Evolutionary conservation across 2,888 invertebrate genomes (phyloP).

Genomic region (Sabellastarte sp.): DNA sequence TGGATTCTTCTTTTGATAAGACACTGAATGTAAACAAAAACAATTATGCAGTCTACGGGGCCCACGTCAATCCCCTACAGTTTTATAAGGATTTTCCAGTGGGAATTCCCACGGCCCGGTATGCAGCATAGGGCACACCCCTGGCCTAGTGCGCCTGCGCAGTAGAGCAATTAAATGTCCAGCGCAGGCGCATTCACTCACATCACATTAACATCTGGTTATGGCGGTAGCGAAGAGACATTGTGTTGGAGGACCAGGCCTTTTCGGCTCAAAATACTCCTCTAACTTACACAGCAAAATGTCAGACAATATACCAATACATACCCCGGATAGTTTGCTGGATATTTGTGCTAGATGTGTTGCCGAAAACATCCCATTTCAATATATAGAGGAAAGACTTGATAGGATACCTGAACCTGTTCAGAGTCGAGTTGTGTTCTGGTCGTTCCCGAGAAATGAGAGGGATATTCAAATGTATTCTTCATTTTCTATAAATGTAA

Average conservation of each 20-base stretch:
- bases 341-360: slow-evolving; percentile 82
- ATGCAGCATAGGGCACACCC: too few relatives aligned
- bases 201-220: slow-evolving; percentile 15
- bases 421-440: slow-evolving; percentile 81
- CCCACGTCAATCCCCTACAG: too few relatives aligned
- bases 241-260: slow-evolving; percentile 18
- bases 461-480: slow-evolving; percentile 88
- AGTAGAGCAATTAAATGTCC: slow-evolving; percentile 19
- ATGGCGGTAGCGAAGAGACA: slow-evolving; percentile 29
- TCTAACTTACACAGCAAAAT: slow-evolving; percentile 9
- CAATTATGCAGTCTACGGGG: too few relatives aligned
- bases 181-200: slow-evolving; percentile 18
- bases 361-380: slow-evolving; percentile 81
- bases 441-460: slow-evolving; percentile 86
- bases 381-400: slow-evolving; percentile 82
- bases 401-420: slow-evolving; percentile 86
- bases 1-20: too few relatives aligned
- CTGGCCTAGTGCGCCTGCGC: slow-evolving; percentile 26
- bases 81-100: too few relatives aligned
- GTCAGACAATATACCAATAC: slow-evolving; percentile 5
- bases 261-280: slow-evolving; percentile 22
- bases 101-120: too few relatives aligned
- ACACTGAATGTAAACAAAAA: too few relatives aligned
- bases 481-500: slow-evolving; percentile 67
- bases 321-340: slow-evolving; percentile 71